Evolutionary conservation across 2,113 vertebrate species (phyloP), one percentile per base, ranked within the genome.

Genomic region (Lophochroa leadbeateri): DNA sequence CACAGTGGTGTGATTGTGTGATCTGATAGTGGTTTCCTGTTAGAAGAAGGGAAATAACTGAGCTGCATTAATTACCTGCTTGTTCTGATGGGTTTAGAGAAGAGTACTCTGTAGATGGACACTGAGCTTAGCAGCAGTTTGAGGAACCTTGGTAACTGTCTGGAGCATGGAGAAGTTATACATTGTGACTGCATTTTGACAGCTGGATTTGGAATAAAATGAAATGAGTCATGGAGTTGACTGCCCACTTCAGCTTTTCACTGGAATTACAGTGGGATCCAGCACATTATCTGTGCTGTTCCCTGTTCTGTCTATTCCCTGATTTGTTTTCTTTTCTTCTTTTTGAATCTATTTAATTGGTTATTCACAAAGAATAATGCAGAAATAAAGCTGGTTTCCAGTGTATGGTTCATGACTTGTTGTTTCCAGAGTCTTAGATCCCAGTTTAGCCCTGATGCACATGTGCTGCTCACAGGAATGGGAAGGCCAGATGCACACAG

Each of bases 1-100:
- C 89, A 25, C 53, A 78, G 77, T 3, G 65, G n/a, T 17, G 11
- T 29, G 75, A 68, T 91, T 75, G 89, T 86, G 82, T 44, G 63
- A 74, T 95, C 97, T 95, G 95, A 94, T 82, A 89, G 78, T n/a
- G 82, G 67, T 70, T 97, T 96, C 97, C 97, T 97, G 92, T 77
- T 21, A 55, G 71, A 46, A 18, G 18, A 7, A 67, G 70, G 75
- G 63, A 21, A 95, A 10, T 39, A 58, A 68, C 74, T 85, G 89
- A 76, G 88, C 88, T 58, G 4, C 16, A 2, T 23, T 81, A 17
- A 53, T 64, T 82, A 77, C 88, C 78, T 96, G 90, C 67, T 71
- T 21, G 19, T 55, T 35, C 50, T 50, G 53, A 33, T 2, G 3
- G 46, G 3, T 60, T 44, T 28, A 35, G 65, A 58, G 80, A 31